Percentiles rank a stretch among this genome's conserved stretches.
phyloP scores from a whole-genome alignment of 2,113 vertebrate species.

The Thinocorus orbignyianus region DNA sequence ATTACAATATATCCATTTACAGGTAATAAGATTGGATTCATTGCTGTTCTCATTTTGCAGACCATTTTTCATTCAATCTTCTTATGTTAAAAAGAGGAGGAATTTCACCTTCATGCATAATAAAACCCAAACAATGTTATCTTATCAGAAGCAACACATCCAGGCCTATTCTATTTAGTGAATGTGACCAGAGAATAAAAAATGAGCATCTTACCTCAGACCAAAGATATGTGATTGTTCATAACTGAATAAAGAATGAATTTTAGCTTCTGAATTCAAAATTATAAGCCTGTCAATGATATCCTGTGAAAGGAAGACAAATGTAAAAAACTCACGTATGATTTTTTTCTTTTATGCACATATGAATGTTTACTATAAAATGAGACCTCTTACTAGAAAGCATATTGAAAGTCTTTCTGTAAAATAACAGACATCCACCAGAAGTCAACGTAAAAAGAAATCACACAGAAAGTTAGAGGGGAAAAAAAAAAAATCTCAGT shows the following conservation, averaged over 20 bases:
- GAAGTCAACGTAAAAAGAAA: not conserved
- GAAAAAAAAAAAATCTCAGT: too few species aligned
- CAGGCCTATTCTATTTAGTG: not conserved
- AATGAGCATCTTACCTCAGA: constrained; percentile 84
- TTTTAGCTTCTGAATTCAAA: constrained; percentile 92
- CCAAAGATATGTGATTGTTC: constrained; percentile 95
- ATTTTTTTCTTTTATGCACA: not conserved
- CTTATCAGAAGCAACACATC: constrained; percentile 1
- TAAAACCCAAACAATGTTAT: constrained; percentile 10
- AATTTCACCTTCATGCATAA: not conserved
- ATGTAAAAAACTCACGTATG: not conserved
- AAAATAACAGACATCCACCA: not conserved
- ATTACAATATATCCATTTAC: not conserved
- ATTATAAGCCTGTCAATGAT: constrained; percentile 92
- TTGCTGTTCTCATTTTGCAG: not conserved
- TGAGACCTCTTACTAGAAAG: not conserved
- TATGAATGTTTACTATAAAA: not conserved
- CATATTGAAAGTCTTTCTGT: not conserved
- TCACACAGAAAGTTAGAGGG: not conserved
- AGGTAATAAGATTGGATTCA: not conserved
- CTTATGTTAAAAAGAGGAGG: not conserved
- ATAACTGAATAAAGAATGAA: constrained; percentile 92
- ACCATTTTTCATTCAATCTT: constrained; percentile 5
- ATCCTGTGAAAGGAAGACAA: constrained; percentile 79
- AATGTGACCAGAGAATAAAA: constrained; percentile 21